A percentile compares a stretch with the other conserved stretches of the same genome.
These are phyloP conservation scores for Drosophila bifasciata DNA, from an alignment of 1,140 invertebrate species.

Conservation along the genomic window DNA sequence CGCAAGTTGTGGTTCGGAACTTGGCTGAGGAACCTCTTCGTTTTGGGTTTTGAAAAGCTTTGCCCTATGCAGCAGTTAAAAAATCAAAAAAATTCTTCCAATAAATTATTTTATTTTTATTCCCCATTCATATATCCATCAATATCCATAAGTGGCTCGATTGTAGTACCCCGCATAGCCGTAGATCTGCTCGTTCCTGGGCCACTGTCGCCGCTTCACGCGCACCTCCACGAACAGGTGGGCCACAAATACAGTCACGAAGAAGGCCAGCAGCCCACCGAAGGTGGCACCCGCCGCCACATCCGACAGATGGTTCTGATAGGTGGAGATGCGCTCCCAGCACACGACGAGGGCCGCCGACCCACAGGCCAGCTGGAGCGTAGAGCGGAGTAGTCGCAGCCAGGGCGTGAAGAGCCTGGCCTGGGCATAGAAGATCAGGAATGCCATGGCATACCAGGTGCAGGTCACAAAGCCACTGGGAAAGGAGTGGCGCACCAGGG, in stretches of 20 bases:
- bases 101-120: constrained; percentile 18
- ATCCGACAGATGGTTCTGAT: constrained; percentile 68
- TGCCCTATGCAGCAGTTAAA: not conserved
- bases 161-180: constrained; percentile 72
- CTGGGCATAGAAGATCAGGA: constrained; percentile 69
- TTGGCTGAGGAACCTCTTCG: not conserved
- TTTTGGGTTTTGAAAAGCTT: not conserved
- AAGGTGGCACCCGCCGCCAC: constrained; percentile 54
- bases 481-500: constrained; percentile 69
- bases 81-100: not conserved
- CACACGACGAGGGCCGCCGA: constrained; percentile 51
- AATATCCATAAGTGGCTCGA: constrained; percentile 68
- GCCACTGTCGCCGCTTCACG: constrained; percentile 69
- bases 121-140: not conserved
- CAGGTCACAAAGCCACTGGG: constrained; percentile 67
- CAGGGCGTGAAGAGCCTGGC: constrained; percentile 59
- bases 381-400: constrained; percentile 51
- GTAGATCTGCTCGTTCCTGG: constrained; percentile 71
- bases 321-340: constrained; percentile 63
- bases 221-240: constrained; percentile 59
- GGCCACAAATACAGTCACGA: constrained; percentile 50
- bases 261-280: constrained; percentile 48
- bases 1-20: constrained; percentile 53
- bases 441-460: constrained; percentile 69
- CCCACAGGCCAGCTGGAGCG: constrained; percentile 54